Conservation (phyloP, 2,797 vertebrate species). For the Chelon labrosus region DNA sequence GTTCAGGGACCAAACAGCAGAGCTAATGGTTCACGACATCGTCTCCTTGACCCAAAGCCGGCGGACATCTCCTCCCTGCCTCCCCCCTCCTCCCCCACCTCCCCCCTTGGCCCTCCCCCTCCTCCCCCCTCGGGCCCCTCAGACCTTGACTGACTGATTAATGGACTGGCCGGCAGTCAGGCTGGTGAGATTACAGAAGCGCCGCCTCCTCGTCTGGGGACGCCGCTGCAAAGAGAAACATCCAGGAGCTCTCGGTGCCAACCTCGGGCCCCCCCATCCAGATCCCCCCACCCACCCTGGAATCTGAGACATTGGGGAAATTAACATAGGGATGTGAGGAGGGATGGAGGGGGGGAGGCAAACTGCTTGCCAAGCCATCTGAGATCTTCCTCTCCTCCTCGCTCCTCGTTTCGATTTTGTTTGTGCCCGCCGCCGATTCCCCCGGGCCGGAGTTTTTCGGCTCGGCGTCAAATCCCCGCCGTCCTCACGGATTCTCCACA, state of each 20-base stretch:
- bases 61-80: slow-evolving; percentile 41
- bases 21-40: slow-evolving; percentile 25
- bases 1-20: slow-evolving; percentile 50
- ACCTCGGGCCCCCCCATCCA: slow-evolving; percentile 26
- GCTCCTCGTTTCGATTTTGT: slow-evolving; percentile 78
- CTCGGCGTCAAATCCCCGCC: slow-evolving; percentile 82
- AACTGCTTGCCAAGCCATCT: slow-evolving; percentile 85
- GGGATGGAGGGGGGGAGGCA: slow-evolving; percentile 68
- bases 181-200: slow-evolving; percentile 81
- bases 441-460: slow-evolving; percentile 79
- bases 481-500: slow-evolving; percentile 85
- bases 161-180: slow-evolving; percentile 83
- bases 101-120: neutral
- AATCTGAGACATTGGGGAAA: slow-evolving; percentile 86
- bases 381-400: slow-evolving; percentile 76
- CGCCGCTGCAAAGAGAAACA: slow-evolving; percentile 73
- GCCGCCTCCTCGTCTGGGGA: slow-evolving; percentile 72
- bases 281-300: slow-evolving; percentile 71
- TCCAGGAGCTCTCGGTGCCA: slow-evolving; percentile 74
- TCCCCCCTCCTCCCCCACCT: neutral
- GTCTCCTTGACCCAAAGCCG: slow-evolving; percentile 77
- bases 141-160: slow-evolving; percentile 82
- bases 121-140: slow-evolving; percentile 61
- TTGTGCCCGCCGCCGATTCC: slow-evolving; percentile 82
- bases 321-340: slow-evolving; percentile 78